Conservation (phyloP, 2,797 vertebrate genomes). For the Onychomys leucogaster region DNA sequence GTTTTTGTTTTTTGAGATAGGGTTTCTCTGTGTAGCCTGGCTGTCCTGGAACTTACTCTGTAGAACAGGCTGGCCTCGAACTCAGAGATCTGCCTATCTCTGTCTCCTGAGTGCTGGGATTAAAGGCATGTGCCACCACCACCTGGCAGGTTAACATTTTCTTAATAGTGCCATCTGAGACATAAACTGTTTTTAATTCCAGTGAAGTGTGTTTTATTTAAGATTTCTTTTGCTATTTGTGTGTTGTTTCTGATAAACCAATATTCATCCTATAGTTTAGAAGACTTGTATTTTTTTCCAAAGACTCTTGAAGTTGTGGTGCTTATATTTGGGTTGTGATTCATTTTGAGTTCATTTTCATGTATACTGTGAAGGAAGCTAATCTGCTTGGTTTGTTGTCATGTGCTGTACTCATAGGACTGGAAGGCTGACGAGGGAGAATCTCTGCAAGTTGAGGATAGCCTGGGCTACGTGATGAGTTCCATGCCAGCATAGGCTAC, state of each 20-base stretch:
- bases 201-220: conserved; percentile 8
- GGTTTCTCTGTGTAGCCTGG: neutral
- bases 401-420: neutral
- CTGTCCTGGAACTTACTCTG: neutral
- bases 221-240: conserved; percentile 30
- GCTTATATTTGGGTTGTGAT: conserved; percentile 18
- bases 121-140: neutral
- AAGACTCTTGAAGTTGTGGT: conserved; percentile 14
- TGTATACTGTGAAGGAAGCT: neutral
- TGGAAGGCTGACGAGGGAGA: neutral
- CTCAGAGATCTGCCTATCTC: neutral
- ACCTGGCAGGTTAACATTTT: neutral
- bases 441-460: neutral
- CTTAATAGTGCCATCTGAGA: conserved; percentile 16
- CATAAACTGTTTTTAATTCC: conserved; percentile 49
- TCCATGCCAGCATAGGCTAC: neutral
- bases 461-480: neutral
- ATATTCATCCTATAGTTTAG: neutral
- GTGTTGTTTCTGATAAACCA: conserved; percentile 55
- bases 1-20: neutral
- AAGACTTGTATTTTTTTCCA: conserved; percentile 24
- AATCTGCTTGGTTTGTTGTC: neutral
- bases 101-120: neutral
- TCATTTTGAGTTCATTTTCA: conserved; percentile 50
- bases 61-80: neutral